These are phyloP conservation scores for Acarapis woodi DNA, from an alignment of 1,140 invertebrate genomes.

Conservation along the genomic window DNA sequence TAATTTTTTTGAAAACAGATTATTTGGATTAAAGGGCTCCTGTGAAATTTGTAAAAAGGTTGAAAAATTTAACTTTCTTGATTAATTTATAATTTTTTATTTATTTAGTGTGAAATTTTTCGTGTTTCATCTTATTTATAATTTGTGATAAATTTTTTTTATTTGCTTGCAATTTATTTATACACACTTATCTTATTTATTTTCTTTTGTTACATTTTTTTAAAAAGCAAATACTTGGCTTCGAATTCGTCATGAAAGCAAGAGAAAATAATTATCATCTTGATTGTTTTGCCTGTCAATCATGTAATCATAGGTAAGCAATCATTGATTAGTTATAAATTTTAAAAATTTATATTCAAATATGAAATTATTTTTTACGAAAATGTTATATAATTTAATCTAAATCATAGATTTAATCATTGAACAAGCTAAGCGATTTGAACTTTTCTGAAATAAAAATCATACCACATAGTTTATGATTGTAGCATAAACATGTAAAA, in stretches of 20 bases:
- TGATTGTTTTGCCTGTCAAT: constrained; percentile 84
- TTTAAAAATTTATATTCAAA: neutral
- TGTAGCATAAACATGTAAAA: too few species aligned
- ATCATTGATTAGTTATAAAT: constrained; percentile 7
- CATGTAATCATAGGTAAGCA: constrained; percentile 70
- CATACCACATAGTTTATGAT: too few species aligned
- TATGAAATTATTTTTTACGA: neutral
- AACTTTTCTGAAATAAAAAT: too few species aligned
- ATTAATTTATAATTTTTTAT: neutral
- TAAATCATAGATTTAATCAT: too few species aligned
- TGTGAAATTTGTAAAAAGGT: neutral
- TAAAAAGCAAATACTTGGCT: constrained; percentile 77
- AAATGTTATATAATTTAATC: too few species aligned
- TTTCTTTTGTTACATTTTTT: constrained; percentile 61
- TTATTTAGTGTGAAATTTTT: neutral
- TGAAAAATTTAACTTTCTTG: neutral
- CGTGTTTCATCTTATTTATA: neutral
- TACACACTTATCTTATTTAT: constrained; percentile 7
- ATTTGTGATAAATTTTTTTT: neutral
- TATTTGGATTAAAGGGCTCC: neutral
- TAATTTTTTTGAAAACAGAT: neutral
- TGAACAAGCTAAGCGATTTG: too few species aligned
- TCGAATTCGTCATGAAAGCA: constrained; percentile 89
- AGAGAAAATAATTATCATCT: constrained; percentile 78
- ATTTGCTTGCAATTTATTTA: neutral